Evolutionary conservation across 2,888 invertebrate genomes (phyloP).

Genomic region (Adelphocoris suturalis): DNA sequence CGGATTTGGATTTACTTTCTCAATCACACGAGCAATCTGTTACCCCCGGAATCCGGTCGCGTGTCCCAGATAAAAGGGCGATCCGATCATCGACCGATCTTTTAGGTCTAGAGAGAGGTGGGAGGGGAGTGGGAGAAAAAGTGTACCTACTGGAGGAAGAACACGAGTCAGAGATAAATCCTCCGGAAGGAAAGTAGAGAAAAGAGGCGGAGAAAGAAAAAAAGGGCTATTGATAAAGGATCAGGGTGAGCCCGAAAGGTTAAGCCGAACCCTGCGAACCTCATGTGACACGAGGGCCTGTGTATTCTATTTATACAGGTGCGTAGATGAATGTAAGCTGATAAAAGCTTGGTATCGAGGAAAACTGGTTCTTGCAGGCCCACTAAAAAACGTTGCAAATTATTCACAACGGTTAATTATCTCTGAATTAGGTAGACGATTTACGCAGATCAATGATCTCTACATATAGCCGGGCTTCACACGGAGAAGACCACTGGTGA

Average conservation of each 20-base stretch:
- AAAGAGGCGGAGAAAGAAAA: background rate
- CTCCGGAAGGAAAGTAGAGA: conserved; percentile 4
- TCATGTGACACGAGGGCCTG: background rate
- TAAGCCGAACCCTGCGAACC: conserved; percentile 9
- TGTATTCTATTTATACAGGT: background rate
- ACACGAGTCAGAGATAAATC: conserved; percentile 27
- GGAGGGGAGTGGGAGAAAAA: background rate
- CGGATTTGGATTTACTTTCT: conserved; percentile 32
- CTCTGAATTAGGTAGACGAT: too few relatives aligned
- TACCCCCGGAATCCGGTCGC: conserved; percentile 13
- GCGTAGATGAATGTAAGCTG: too few relatives aligned
- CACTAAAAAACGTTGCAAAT: too few relatives aligned
- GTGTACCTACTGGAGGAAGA: background rate
- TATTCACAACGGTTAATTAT: too few relatives aligned
- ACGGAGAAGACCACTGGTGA: too few relatives aligned
- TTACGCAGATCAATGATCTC: too few relatives aligned
- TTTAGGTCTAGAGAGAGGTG: background rate
- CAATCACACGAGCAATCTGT: conserved; percentile 39
- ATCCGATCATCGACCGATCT: conserved; percentile 39
- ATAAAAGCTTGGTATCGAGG: too few relatives aligned
- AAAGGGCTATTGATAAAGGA: conserved; percentile 28
- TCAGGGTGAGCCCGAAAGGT: conserved; percentile 13
- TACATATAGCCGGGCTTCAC: too few relatives aligned
- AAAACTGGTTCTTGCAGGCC: too few relatives aligned
- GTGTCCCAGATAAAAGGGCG: conserved; percentile 12